Conservation (phyloP, 2,888 invertebrate species). For the Pollenia amentaria region DNA sequence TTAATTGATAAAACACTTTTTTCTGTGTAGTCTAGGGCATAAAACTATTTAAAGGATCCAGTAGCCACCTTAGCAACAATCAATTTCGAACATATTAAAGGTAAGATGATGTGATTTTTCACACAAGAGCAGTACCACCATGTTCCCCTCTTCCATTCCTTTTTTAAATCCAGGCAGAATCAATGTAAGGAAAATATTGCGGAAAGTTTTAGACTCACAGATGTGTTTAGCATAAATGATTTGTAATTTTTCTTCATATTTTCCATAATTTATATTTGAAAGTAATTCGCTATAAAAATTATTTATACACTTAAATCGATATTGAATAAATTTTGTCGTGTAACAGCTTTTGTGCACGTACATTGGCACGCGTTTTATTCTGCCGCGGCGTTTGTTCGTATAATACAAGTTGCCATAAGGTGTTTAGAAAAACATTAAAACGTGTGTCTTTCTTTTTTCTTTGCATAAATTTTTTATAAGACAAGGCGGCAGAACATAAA, state of each 20-base stretch:
- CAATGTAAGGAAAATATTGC: background rate
- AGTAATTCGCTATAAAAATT: constrained; percentile 18
- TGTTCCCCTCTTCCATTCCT: background rate
- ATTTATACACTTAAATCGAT: constrained; percentile 10
- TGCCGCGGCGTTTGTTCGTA: background rate
- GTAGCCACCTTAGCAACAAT: too few species aligned
- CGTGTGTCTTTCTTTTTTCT: background rate
- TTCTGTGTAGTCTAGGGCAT: too few species aligned
- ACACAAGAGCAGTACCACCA: too few species aligned
- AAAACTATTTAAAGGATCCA: too few species aligned
- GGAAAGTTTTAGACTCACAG: constrained; percentile 45
- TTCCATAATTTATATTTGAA: constrained; percentile 17
- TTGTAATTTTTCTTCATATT: constrained; percentile 11
- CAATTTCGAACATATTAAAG: too few species aligned
- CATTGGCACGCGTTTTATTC: constrained; percentile 11
- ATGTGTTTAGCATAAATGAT: constrained; percentile 68
- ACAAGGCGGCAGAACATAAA: background rate
- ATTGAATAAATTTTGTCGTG: constrained; percentile 22
- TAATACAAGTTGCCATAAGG: constrained; percentile 19
- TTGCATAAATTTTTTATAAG: constrained; percentile 30
- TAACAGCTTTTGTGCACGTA: constrained; percentile 20
- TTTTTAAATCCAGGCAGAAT: background rate
- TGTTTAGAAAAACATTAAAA: constrained; percentile 43
- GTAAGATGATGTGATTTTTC: too few species aligned
- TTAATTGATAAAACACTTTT: too few species aligned